Conservation (phyloP, 2,113 vertebrate species). For the Macroglossus sobrinus region DNA sequence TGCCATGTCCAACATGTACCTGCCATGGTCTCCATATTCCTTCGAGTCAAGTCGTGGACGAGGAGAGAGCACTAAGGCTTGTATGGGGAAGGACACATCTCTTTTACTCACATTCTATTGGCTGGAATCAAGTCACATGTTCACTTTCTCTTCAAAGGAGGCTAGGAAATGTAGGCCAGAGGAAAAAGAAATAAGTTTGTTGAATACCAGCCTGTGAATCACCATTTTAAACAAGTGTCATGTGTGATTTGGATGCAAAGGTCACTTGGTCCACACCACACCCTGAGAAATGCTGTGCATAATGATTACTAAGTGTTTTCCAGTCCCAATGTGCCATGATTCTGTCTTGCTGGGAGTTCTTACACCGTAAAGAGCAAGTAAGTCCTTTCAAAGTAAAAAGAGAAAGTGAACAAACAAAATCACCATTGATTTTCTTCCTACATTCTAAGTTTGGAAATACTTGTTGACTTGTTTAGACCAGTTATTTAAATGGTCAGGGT, state of each 20-base stretch:
- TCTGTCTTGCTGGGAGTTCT: neutral
- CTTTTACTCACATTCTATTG: neutral
- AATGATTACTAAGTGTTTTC: neutral
- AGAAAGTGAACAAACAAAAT: neutral
- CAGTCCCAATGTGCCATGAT: neutral
- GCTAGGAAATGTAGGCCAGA: neutral
- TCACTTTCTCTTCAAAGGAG: neutral
- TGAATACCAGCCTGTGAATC: neutral
- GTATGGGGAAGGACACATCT: neutral
- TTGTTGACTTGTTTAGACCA: neutral
- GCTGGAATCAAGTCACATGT: neutral
- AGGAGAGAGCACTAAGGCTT: neutral
- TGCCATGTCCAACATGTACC: neutral
- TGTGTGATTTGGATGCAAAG: neutral
- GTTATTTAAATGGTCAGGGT: neutral
- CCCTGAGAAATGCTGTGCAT: neutral
- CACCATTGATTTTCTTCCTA: neutral
- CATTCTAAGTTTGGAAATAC: neutral
- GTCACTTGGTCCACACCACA: neutral
- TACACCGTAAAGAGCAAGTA: neutral
- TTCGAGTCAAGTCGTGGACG: neutral
- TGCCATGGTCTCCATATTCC: neutral
- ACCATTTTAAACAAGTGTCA: neutral
- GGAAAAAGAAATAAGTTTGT: neutral
- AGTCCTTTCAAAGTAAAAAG: neutral